Base-by-base conservation (phyloP, 2,888 invertebrate genomes). In the Nephrotoma appendiculata region DNA sequence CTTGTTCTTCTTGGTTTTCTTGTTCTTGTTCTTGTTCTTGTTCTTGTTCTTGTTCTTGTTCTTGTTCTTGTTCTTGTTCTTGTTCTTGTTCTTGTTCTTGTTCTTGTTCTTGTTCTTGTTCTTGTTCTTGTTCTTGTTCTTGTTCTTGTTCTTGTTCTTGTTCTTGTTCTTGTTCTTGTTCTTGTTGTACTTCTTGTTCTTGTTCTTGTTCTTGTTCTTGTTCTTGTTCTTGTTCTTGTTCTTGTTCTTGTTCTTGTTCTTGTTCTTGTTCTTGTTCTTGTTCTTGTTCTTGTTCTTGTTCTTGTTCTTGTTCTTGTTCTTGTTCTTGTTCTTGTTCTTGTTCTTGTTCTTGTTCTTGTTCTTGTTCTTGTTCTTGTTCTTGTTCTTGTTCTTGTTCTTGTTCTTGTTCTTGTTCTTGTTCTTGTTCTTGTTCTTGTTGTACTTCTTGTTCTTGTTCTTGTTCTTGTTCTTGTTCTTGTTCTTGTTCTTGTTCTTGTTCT, bases 291-390 rank as follows among this genome's bases (percentile, higher is more conserved):
- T 48, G 83, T 41, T 57, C 71, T 86, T 52, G 41, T 45, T 83
- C 86, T 48, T 57, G 48, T 86, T 86, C 42, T 86, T 87, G 86
- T 44, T 52, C 44, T 42, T 86, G 87, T 83, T 86, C 85, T 86
- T 89, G 86, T 85, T 52, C 85, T 87, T 83, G 86, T 71, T 87
- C 86, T 87, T 87, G 85, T 89, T 89, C 89, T 89, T 89, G 88
- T 89, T 89, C 89, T 89, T 89, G 89, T 89, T 88, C 43, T n/a
- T n/a, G n/a, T n/a, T 43, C 88, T 89, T 88, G 90, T 90, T 57
- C 48, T 87, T 86, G 86, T 71, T 57, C 86, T 86, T 87, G 48
- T 87, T 83, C 86, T 83, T 44, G 43, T 85, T 87, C 57, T 48
- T 57, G 57, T 85, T 85, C 52, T 42, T 87, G 86, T 88, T 88